phyloP scores from a whole-genome alignment of 53 echinoderm and acorn worm species.

The Luidia sarsii region DNA sequence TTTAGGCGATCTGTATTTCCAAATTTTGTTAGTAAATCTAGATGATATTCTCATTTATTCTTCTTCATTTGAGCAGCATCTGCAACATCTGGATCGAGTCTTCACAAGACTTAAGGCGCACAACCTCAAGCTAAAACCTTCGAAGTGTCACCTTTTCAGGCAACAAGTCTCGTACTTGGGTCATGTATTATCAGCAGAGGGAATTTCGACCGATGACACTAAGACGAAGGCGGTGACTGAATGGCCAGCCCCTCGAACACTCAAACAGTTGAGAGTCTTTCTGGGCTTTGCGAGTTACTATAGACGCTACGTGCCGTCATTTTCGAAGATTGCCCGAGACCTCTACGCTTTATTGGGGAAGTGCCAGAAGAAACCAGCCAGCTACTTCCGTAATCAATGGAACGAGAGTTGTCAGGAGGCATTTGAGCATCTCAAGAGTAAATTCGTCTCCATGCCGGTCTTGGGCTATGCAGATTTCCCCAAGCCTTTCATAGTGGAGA shows the following conservation, averaged over 20 bases:
- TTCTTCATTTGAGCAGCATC: constrained; percentile 23
- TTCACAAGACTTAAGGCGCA: constrained; percentile 3
- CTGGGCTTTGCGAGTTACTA: constrained; percentile 56
- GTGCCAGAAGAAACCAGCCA: constrained; percentile 4
- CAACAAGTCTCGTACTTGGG: background rate
- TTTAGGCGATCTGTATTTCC: constrained; percentile 2
- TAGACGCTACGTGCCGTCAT: background rate
- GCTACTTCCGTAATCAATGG: background rate
- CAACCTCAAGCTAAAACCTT: constrained; percentile 25
- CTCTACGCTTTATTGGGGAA: background rate
- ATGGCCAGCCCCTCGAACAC: constrained; percentile 33
- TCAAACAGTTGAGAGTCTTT: constrained; percentile 34
- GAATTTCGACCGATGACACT: constrained; percentile 33
- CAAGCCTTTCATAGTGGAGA: constrained; percentile 32
- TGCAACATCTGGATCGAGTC: background rate
- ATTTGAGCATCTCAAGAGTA: constrained; percentile 51
- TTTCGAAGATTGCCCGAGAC: background rate
- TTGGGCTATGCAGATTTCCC: constrained; percentile 64
- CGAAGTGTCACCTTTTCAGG: constrained; percentile 29
- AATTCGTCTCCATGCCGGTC: constrained; percentile 30
- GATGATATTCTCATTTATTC: constrained; percentile 41
- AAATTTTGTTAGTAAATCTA: background rate
- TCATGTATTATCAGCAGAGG: constrained; percentile 7
- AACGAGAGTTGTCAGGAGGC: constrained; percentile 20
- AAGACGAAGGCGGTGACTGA: constrained; percentile 23